Base-by-base conservation (phyloP, 1,140 invertebrate species). In the Akabosia matsudoensis region DNA sequence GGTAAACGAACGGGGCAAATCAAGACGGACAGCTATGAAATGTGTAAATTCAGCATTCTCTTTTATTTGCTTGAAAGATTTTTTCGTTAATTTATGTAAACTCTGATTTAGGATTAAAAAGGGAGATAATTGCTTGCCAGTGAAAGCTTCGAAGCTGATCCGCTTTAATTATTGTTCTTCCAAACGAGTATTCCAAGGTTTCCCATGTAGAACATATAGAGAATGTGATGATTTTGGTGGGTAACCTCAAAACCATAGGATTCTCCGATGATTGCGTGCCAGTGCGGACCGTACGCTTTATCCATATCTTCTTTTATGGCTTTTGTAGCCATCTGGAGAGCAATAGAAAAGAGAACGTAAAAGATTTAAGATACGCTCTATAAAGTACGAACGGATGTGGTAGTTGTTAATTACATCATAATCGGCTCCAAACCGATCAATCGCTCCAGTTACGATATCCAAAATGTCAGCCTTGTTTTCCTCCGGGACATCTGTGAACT, bases 281-380 rank as follows among this genome's bases (percentile, higher is more conserved):
- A 89, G 10, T 93, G 90, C 0, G 93, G 90, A 26, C 95, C 95
- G 85, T 94, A 97, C 83, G 96, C 96, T 85, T 96, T 96, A 85
- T 98, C 96, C 89, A 98, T 90, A 72, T 89, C 90, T 81, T 97
- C 94, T 85, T 98, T 97, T 30, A 98, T 94, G 87, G 93, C 91
- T 81, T 90, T 91, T 24, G 96, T 94, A 7, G 92, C 91, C 81
- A 86, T 86, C 91, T 92, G 82, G 24, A 22, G 30, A 22, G n/a
- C n/a, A n/a, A n/a, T n/a, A n/a, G n/a, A n/a, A n/a, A n/a, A n/a
- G n/a, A 45, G 82, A 82, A 61, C n/a, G n/a, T 37, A 76, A 75
- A 33, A 24, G 31, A 70, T 33, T 74, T 22, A 74, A 24, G 18
- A 22, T 30, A 76, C 30, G 70, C 1, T 22, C 10, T 37, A 4